Conservation (phyloP, 2,888 invertebrate species). For the Acrocyrtus sp. region DNA sequence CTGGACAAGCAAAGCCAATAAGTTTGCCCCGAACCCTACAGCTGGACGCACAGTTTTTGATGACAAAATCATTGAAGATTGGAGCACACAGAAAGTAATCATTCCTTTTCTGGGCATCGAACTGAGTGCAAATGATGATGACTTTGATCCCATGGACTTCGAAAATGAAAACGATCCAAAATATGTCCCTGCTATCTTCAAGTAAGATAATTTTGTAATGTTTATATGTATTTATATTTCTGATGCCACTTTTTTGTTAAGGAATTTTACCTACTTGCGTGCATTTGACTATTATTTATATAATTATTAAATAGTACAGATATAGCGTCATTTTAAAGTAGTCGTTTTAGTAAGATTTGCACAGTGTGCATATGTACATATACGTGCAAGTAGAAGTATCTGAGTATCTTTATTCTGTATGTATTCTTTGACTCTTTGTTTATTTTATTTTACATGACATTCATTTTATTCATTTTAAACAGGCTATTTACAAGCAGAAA, state of each 20-base stretch:
- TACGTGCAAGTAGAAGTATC: no score
- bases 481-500: constrained; percentile 47
- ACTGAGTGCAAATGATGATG: constrained; percentile 40
- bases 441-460: not conserved
- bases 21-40: constrained; percentile 24
- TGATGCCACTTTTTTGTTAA: no score
- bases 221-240: no score
- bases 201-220: no score
- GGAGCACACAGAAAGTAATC: constrained; percentile 36
- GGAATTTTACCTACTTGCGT: no score
- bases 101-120: constrained; percentile 48
- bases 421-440: no score
- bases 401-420: no score
- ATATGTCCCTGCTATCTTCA: constrained; percentile 40
- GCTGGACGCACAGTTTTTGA: constrained; percentile 51
- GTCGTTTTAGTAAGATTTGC: no score
- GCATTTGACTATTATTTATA: no score
- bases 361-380: no score
- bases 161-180: constrained; percentile 37
- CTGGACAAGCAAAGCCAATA: constrained; percentile 44
- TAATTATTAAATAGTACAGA: no score
- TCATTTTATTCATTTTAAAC: not conserved
- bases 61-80: constrained; percentile 52
- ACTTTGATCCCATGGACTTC: constrained; percentile 37
- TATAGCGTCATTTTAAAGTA: no score